Conservation (phyloP, 1,140 invertebrate species). For the Agrilus planipennis region DNA sequence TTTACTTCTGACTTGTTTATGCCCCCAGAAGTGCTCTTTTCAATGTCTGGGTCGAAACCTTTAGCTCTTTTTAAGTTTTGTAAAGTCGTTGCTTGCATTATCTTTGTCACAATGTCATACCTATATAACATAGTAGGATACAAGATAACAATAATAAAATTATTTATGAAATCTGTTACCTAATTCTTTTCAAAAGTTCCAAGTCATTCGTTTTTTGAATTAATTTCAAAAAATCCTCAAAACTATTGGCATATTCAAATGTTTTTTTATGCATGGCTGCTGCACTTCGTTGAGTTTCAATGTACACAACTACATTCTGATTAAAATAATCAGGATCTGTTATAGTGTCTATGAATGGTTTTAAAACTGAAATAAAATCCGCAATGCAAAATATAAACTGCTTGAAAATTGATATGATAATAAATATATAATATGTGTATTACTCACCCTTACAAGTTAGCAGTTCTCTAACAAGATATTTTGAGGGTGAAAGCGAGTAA, state of each 20-base stretch:
- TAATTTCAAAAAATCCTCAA: conserved; percentile 79
- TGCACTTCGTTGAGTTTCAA: conserved; percentile 65
- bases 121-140: conserved; percentile 35
- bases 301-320: conserved; percentile 70
- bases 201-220: conserved; percentile 71
- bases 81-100: conserved; percentile 85
- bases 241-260: conserved; percentile 78
- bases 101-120: conserved; percentile 79
- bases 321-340: conserved; percentile 89
- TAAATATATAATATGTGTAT: no score
- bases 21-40: conserved; percentile 37
- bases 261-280: conserved; percentile 67
- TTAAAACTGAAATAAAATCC: conserved; percentile 53
- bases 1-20: conserved; percentile 56
- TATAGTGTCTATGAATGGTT: conserved; percentile 68
- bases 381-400: no score
- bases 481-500: conserved; percentile 64
- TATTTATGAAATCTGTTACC: conserved; percentile 32
- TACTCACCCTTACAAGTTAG: conserved; percentile 66
- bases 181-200: conserved; percentile 70
- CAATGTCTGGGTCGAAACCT: conserved; percentile 61
- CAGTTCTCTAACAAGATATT: conserved; percentile 71
- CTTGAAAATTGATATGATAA: no score
- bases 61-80: conserved; percentile 79
- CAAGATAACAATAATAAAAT: conserved; percentile 3